Base-by-base conservation (phyloP, 2,888 invertebrate species). In the Plebejus melissa region DNA sequence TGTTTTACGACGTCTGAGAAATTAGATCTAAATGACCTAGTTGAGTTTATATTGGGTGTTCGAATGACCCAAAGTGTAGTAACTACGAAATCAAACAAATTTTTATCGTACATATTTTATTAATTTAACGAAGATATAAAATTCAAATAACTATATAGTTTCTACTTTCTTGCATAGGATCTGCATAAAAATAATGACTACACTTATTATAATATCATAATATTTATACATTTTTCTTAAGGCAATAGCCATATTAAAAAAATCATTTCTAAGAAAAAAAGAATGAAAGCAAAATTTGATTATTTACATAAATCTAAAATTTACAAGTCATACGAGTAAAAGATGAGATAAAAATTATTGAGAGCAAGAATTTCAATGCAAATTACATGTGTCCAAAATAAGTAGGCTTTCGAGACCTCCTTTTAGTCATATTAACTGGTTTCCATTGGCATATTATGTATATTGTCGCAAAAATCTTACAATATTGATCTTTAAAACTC, bases 321-420 rank as follows among this genome's bases (percentile, higher is more conserved):
- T 32, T 32, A 22, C 16, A 65, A 36, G 32, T 36, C 16, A 32
- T 13, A 65, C 5, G 6, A 65, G 46, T 9, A 46, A 46, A 46
- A 46, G 9, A 46, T 46, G 46, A 46, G 46, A 46, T 9, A 65
- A 65, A 65, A 65, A 11, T 65, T 65, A 65, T 65, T 65, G 65
- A 32, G 32, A 65, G 11, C 65, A 36, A 36, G 28, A 60, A 32
- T 65, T 65, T 65, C 32, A 60, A 65, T 65, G 32, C 13, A 65
- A 32, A 60, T 28, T 28, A 54, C 54, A 54, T 54, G 4, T 60
- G 60, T 60, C 65, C 32, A 65, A 65, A 65, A 36, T 65, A 65
- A 36, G 16, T 65, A 65, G 32, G 65, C 65, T 32, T 32, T 65
- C 65, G 65, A 32, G 32, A 36, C 65, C 65, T 36, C 13, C 65